phyloP scores from a whole-genome alignment of 2,113 vertebrate genomes.

The Daboia siamensis region DNA sequence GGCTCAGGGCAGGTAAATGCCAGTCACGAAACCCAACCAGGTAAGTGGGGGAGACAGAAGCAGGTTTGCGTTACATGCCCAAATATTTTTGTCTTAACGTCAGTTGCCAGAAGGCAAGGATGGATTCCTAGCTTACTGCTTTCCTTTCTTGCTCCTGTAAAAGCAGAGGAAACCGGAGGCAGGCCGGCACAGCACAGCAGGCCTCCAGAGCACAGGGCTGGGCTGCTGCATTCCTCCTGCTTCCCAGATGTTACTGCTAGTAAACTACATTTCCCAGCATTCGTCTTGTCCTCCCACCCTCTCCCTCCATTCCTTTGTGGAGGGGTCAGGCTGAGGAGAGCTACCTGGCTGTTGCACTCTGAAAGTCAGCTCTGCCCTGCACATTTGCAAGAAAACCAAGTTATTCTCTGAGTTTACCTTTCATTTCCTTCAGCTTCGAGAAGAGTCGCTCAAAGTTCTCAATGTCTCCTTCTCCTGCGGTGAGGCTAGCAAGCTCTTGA shows the following conservation, averaged over 20 bases:
- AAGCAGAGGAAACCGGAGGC: neutral
- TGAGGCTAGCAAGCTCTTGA: slow-evolving; percentile 92
- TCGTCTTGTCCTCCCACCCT: neutral
- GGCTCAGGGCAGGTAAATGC: neutral
- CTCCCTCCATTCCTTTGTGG: neutral
- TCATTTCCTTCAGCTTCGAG: slow-evolving; percentile 97
- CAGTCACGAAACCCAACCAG: neutral
- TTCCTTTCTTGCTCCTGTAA: neutral
- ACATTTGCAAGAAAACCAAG: neutral
- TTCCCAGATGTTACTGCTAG: too few species aligned
- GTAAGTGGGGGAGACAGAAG: neutral
- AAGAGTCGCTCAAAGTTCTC: slow-evolving; percentile 95
- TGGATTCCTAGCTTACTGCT: neutral
- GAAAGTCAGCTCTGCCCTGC: too few species aligned
- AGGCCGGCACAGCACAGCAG: too few species aligned
- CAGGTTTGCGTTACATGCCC: neutral
- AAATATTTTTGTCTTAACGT: neutral
- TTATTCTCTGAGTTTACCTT: slow-evolving; percentile 75
- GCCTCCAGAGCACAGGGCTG: neutral
- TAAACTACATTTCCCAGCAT: too few species aligned
- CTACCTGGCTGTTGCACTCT: accelerated
- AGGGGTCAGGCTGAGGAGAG: neutral
- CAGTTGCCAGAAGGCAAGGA: neutral
- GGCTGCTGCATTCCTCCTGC: neutral
- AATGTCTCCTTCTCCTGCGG: slow-evolving; percentile 87